Percentiles rank a stretch among this genome's conserved stretches.
Conservation (phyloP, 2,888 invertebrate species). For the Xanthia icteritia region DNA sequence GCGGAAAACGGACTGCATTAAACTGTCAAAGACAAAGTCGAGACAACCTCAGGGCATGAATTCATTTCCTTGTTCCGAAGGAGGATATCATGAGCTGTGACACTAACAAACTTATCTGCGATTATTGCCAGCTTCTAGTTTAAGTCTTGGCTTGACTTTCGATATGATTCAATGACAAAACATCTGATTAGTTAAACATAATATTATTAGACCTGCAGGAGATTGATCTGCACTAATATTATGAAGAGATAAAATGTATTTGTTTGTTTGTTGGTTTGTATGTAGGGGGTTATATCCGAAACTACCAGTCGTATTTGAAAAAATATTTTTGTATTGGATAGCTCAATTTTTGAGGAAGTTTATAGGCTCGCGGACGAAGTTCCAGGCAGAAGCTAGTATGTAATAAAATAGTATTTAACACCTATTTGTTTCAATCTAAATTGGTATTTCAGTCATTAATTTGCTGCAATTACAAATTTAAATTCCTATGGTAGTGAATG, state of each 20-base stretch:
- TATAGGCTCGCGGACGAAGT: too few relatives aligned
- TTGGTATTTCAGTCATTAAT: background rate
- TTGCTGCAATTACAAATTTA: background rate
- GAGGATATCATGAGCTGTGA: constrained; percentile 8
- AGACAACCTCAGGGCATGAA: constrained; percentile 41
- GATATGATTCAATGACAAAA: background rate
- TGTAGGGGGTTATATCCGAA: too few relatives aligned
- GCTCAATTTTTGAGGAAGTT: too few relatives aligned
- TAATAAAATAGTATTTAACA: background rate
- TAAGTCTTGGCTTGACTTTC: background rate
- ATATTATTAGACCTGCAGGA: background rate
- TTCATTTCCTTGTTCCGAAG: constrained; percentile 52
- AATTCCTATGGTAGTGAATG: constrained; percentile 5
- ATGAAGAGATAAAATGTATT: too few relatives aligned
- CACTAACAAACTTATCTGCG: constrained; percentile 12
- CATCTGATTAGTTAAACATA: background rate
- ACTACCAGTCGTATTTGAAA: too few relatives aligned
- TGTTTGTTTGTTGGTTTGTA: too few relatives aligned
- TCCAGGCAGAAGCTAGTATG: too few relatives aligned
- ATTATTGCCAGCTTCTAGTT: constrained; percentile 9
- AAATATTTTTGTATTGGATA: too few relatives aligned
- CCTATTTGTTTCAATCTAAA: background rate
- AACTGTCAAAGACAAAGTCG: constrained; percentile 64
- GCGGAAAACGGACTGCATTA: constrained; percentile 54
- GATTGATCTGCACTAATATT: too few relatives aligned